Evolutionary conservation across 2,797 vertebrate genomes (phyloP), one percentile per base, ranked within the genome.

Genomic region (Oceanodroma leucorhoa): DNA sequence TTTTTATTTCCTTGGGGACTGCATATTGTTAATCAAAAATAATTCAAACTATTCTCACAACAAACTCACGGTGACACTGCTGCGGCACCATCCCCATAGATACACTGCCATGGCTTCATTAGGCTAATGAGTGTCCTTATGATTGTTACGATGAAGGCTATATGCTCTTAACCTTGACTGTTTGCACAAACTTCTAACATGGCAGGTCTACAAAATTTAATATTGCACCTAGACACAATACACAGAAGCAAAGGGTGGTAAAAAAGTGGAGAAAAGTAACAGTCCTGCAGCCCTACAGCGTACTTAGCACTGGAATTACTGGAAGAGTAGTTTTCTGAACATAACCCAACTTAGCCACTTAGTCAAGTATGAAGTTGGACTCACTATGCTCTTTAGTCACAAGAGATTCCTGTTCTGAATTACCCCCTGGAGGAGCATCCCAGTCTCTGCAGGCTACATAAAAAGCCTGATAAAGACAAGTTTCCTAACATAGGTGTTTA

Each of bases 1-100:
- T 46, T 79, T 82, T 92, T 77, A 88, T 94, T 94, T 71, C 60
- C 48, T 86, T 72, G 24, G 72, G 41, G 76, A 91, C 70, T 76
- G 16, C 12, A 50, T 69, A 60, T 57, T 11, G 7, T 41, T 89
- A 77, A 51, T n/a, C 3, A 76, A 89, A 91, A 84, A 45, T 38
- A 48, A 77, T 79, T 77, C 11, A 46, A 82, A 90, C 83, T 41
- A 61, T 40, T 66, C 32, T 46, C 24, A n/a, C 32, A 79, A 46
- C 32, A 89, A 73, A 40, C 27, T 79, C 10, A 1, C 2, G 2
- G 18, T 55, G 65, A 61, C 30, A 30, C 15, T 83, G 53, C 22
- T 90, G 55, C 1, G 2, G 55, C 34, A 5, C 16, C 43, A 5
- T 65, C 15, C 45, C 34, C 32, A 48, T 1, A 72, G 65, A 65